phyloP scores from a whole-genome alignment of 2,888 invertebrate genomes.

The Hylaea fasciaria region DNA sequence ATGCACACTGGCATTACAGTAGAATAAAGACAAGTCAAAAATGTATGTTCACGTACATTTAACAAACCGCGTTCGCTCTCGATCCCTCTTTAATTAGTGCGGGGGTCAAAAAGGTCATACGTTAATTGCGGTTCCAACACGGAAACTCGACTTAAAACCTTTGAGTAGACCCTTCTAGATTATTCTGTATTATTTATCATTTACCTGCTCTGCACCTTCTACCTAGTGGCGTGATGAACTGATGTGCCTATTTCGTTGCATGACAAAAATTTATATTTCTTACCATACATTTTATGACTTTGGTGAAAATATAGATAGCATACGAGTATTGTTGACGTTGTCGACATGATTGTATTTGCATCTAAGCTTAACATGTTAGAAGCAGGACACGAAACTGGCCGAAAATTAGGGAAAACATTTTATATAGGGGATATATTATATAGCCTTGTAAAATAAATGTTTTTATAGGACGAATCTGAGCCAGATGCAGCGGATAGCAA shows the following conservation, averaged over 20 bases:
- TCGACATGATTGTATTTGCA: too few relatives aligned
- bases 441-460: too few relatives aligned
- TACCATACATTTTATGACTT: too few relatives aligned
- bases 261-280: too few relatives aligned
- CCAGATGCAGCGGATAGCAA: too few relatives aligned
- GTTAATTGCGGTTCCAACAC: conserved; percentile 67
- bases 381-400: too few relatives aligned
- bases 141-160: conserved; percentile 62
- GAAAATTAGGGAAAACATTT: too few relatives aligned
- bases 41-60: conserved; percentile 40
- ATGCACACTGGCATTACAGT: conserved; percentile 18
- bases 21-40: conserved; percentile 42
- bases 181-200: conserved; percentile 66
- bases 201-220: conserved; percentile 45
- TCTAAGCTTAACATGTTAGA: too few relatives aligned
- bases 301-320: too few relatives aligned
- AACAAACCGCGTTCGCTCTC: conserved; percentile 42
- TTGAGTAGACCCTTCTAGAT: conserved; percentile 57
- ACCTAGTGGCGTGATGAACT: conserved; percentile 5
- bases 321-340: too few relatives aligned
- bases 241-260: not conserved
- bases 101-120: conserved; percentile 55
- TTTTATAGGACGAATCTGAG: too few relatives aligned
- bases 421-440: too few relatives aligned
- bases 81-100: conserved; percentile 60